phyloP scores from a whole-genome alignment of 2,113 vertebrate species.

The Callorhinus ursinus region DNA sequence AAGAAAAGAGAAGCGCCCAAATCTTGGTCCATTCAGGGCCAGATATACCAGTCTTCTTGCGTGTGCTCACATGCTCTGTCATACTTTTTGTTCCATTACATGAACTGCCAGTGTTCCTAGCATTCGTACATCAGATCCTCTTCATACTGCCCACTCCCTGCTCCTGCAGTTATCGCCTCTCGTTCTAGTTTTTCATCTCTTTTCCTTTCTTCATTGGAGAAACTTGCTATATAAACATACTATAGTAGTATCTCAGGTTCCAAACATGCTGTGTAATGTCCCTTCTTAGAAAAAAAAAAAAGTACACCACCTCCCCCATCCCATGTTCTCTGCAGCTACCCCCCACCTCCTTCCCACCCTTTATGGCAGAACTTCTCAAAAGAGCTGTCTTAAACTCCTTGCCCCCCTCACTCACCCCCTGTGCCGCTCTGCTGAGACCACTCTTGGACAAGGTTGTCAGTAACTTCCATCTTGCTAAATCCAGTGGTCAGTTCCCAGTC shows the following conservation, averaged over 20 bases:
- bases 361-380: not conserved
- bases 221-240: not conserved
- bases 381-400: not conserved
- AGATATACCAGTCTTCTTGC: not conserved
- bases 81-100: not conserved
- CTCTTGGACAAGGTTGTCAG: not conserved
- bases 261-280: not conserved
- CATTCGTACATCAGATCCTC: accelerated
- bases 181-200: not conserved
- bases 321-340: not conserved
- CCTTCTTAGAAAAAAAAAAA: not conserved
- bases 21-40: not conserved
- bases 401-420: not conserved
- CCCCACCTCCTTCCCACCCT: not conserved
- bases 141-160: not conserved
- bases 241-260: not conserved
- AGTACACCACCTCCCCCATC: not conserved
- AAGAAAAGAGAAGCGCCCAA: not conserved
- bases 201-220: not conserved
- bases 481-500: not conserved
- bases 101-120: not conserved
- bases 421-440: not conserved
- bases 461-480: not conserved
- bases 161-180: not conserved
- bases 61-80: not conserved